A percentile compares a stretch with the other conserved stretches of the same genome.
Evolutionary conservation across 2,113 vertebrate species (phyloP).

Genomic region (Struthidea cinerea): DNA sequence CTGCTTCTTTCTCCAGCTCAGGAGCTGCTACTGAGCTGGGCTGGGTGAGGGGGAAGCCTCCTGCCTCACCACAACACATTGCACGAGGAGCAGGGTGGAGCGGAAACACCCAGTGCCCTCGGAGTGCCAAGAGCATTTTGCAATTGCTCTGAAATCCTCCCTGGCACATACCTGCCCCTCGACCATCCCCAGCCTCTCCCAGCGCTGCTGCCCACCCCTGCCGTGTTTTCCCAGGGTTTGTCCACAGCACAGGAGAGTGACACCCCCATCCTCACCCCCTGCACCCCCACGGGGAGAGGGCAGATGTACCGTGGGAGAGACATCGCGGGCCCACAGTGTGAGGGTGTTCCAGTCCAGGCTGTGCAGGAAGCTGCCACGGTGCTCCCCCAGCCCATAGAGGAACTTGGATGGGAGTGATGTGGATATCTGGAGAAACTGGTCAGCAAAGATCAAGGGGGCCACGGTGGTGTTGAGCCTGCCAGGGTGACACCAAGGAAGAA

Average conservation of each 20-base stretch:
- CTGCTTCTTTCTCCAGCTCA: background rate
- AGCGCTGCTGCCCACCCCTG: background rate
- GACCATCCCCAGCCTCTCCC: background rate
- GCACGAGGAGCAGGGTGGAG: constrained; percentile 4
- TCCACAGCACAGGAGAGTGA: background rate
- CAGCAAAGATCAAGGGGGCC: constrained; percentile 83
- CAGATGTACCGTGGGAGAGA: constrained; percentile 76
- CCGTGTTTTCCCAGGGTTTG: background rate
- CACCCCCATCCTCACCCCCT: background rate
- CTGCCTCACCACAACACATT: background rate
- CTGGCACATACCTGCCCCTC: background rate
- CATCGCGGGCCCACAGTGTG: constrained; percentile 86
- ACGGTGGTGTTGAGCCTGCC: constrained; percentile 80
- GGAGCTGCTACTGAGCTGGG: background rate
- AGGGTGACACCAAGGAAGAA: background rate
- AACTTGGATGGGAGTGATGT: constrained; percentile 72
- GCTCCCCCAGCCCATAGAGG: constrained; percentile 85
- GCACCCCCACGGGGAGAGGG: accelerated
- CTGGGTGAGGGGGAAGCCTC: background rate
- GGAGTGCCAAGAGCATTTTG: background rate
- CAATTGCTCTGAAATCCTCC: constrained; percentile 31
- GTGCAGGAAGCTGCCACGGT: constrained; percentile 79
- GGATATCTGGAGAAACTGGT: constrained; percentile 88
- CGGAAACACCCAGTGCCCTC: background rate
- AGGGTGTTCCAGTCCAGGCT: constrained; percentile 84